phyloP scores from a whole-genome alignment of 2,797 vertebrate species.

The Cirrhinus molitorella region DNA sequence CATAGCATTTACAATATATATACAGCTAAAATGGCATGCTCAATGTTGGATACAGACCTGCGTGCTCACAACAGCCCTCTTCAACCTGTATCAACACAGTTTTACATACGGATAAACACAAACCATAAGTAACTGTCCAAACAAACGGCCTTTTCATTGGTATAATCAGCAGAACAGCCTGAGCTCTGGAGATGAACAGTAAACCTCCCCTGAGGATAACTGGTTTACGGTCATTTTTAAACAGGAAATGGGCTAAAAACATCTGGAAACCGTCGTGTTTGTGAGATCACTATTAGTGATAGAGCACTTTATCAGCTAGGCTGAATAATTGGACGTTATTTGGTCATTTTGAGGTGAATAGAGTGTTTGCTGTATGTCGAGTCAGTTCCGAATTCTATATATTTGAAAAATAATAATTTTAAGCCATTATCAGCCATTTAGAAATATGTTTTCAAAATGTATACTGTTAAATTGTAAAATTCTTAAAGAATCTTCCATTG shows the following conservation, averaged over 20 bases:
- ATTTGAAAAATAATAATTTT: no score
- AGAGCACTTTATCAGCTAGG: neutral
- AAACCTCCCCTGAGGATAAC: constrained; percentile 2
- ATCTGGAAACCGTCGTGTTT: constrained; percentile 20
- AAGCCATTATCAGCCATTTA: no score
- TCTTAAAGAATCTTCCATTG: neutral
- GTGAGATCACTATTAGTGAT: constrained; percentile 15
- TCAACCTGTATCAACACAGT: constrained; percentile 40
- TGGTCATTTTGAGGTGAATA: constrained; percentile 12
- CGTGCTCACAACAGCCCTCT: constrained; percentile 59
- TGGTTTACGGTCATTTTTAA: constrained; percentile 16
- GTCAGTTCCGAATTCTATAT: neutral
- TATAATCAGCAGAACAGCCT: constrained; percentile 12
- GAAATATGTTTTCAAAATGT: neutral
- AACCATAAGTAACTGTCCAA: constrained; percentile 44
- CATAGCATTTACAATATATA: neutral
- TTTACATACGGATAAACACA: constrained; percentile 51
- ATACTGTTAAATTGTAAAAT: no score
- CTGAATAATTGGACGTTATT: constrained; percentile 10
- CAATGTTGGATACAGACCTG: constrained; percentile 28
- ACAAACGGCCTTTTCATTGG: constrained; percentile 41
- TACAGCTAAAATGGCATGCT: neutral
- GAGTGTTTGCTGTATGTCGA: neutral
- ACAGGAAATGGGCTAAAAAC: constrained; percentile 26
- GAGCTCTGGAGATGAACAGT: constrained; percentile 19